Conservation (phyloP, 1,140 invertebrate genomes). For the Drosophila parvula region DNA sequence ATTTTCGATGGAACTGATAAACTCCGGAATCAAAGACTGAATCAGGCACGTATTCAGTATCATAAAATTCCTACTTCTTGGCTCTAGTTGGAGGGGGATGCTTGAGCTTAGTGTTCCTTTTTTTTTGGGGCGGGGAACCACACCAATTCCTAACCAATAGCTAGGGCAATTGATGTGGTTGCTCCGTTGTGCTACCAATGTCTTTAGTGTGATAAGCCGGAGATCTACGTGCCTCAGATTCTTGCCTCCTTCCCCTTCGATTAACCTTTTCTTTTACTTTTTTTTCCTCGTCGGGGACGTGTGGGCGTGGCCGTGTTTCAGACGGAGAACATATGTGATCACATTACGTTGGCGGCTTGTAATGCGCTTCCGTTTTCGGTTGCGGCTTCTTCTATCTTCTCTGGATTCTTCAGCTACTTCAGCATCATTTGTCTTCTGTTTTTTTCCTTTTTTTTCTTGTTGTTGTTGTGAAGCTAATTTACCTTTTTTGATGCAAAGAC, state of each 20-base stretch:
- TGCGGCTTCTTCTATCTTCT: slow-evolving; percentile 8
- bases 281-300: slow-evolving; percentile 4
- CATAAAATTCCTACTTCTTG: neutral
- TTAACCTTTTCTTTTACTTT: neutral
- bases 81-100: neutral
- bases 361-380: slow-evolving; percentile 74
- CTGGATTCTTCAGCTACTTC: slow-evolving; percentile 2
- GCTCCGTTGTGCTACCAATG: slow-evolving; percentile 25
- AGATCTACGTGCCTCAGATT: slow-evolving; percentile 59
- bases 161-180: neutral
- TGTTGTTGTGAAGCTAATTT: slow-evolving; percentile 30
- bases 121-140: neutral
- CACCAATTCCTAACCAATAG: neutral
- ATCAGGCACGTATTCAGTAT: neutral
- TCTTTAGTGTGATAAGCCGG: slow-evolving; percentile 54
- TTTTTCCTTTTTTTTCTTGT: slow-evolving; percentile 4
- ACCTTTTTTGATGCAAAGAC: slow-evolving; percentile 48
- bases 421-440: slow-evolving; percentile 33
- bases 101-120: neutral
- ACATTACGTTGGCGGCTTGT: slow-evolving; percentile 69
- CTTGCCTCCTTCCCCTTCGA: neutral
- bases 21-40: neutral
- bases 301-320: slow-evolving; percentile 45
- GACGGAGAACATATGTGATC: slow-evolving; percentile 59
- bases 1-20: neutral